Evolutionary conservation across 1,140 invertebrate genomes (phyloP).

Genomic region (Zaprionus taronus): DNA sequence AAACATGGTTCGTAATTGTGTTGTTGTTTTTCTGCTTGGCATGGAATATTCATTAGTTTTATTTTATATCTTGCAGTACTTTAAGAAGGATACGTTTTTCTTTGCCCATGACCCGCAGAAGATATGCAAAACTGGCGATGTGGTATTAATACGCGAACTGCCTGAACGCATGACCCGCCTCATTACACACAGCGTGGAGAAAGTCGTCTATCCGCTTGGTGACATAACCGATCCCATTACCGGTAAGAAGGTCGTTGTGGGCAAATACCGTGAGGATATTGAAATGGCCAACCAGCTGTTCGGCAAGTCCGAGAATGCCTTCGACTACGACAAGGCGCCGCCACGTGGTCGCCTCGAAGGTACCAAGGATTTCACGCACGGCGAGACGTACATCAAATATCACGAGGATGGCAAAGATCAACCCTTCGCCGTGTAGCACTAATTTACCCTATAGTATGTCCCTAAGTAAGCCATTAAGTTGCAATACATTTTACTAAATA

Average conservation of each 20-base stretch:
- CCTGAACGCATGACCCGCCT: conserved; percentile 89
- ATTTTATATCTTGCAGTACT: conserved; percentile 88
- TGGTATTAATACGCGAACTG: conserved; percentile 91
- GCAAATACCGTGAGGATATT: conserved; percentile 90
- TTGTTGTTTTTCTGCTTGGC: background rate
- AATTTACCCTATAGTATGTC: conserved; percentile 12
- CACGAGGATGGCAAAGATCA: conserved; percentile 90
- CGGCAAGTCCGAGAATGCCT: conserved; percentile 88
- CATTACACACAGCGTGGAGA: conserved; percentile 91
- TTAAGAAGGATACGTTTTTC: conserved; percentile 88
- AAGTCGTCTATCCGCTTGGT: conserved; percentile 92
- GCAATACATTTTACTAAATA: conserved; percentile 71
- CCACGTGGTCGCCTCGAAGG: conserved; percentile 92
- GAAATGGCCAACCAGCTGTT: conserved; percentile 88
- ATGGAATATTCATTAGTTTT: background rate
- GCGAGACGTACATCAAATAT: conserved; percentile 90
- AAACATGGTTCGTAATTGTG: conserved; percentile 65
- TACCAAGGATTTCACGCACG: conserved; percentile 91
- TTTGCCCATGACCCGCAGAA: conserved; percentile 92
- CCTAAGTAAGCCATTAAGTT: conserved; percentile 48
- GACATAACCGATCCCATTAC: conserved; percentile 93
- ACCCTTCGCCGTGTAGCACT: conserved; percentile 87
- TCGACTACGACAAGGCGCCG: conserved; percentile 91
- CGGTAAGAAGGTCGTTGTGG: conserved; percentile 90
- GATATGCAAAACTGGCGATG: conserved; percentile 91